Evolutionary conservation across 2,797 vertebrate genomes (phyloP), one percentile per base, ranked within the genome.

Genomic region (Hyperoplus lanceolatus): DNA sequence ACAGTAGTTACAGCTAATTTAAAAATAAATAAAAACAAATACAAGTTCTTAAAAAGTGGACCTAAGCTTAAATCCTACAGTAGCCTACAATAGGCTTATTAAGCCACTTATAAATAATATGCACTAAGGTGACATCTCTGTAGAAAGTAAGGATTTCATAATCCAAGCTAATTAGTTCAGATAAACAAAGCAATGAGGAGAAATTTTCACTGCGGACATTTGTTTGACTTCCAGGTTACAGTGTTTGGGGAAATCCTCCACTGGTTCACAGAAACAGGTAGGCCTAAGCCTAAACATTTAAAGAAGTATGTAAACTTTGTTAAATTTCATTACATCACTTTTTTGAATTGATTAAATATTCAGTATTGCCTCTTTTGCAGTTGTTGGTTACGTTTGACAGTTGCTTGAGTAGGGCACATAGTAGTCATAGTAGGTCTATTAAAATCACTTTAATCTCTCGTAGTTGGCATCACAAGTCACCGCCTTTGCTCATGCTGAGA

Each of bases 201-300:
- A 48, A 62, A 4, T 15, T 49, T 43, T 79, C 6, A 42, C 62
- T 57, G 45, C 45, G 77, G n/a, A 29, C 29, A 29, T 29, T 48
- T 2, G 42, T 76, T 64, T 78, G 3, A 18, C 64, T 10, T 70
- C 21, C 61, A 88, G 86, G 73, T 80, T 78, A 42, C 5, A 73
- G 66, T 71, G 82, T 80, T 50, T 69, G 38, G 64, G 54, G 42
- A 77, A 56, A 53, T 68, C 81, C 12, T 73, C 11, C 2, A 6
- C 29, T 12, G 15, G 11, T 50, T 62, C 59, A 62, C 65, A 79
- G 43, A 76, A 72, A 68, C 82, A 81, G 82, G 86, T 90, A 46
- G 5, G 39, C 10, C 29, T 46, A 46, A 13, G 39, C 10, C 29
- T 46, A 69, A 77, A 45, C 45, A 43, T 15, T 13, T 10, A 8